These are phyloP conservation scores for Mesorhabditis spiculigera DNA, from an alignment of 2,888 invertebrate species.

Conservation along the genomic window DNA sequence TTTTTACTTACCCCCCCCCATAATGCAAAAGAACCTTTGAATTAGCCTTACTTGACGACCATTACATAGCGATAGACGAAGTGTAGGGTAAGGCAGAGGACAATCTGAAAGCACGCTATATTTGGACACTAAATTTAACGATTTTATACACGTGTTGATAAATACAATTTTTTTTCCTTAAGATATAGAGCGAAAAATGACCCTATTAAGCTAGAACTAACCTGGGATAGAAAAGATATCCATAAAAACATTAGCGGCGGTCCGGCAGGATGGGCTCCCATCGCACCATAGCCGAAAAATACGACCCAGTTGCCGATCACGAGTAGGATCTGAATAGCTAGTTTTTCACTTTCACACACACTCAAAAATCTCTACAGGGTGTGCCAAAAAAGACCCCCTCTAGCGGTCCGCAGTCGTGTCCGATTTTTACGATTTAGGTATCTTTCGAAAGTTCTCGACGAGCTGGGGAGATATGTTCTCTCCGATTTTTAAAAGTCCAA, in stretches of 20 bases:
- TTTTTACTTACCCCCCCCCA: too few species aligned
- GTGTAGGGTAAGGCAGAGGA: constrained; percentile 4
- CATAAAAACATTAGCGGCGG: background rate
- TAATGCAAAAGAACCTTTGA: too few species aligned
- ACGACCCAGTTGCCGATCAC: constrained; percentile 5
- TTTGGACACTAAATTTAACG: background rate
- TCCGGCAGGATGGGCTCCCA: background rate
- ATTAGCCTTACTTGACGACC: background rate
- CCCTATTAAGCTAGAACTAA: background rate
- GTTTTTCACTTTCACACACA: too few species aligned
- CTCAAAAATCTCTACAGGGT: too few species aligned
- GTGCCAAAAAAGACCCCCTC: too few species aligned
- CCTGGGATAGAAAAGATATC: background rate
- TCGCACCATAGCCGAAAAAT: constrained; percentile 2
- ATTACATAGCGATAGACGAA: constrained; percentile 3
- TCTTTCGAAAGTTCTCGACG: too few species aligned
- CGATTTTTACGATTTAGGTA: too few species aligned
- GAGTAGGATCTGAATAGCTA: background rate
- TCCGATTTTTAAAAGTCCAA: too few species aligned
- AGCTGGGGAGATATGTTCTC: too few species aligned
- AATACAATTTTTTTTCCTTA: too few species aligned
- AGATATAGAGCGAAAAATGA: too few species aligned
- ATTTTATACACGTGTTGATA: background rate
- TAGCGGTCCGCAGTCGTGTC: too few species aligned
- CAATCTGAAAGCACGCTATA: background rate